phyloP scores from a whole-genome alignment of 1,140 invertebrate genomes.

The Sweltsa coloradensis region DNA sequence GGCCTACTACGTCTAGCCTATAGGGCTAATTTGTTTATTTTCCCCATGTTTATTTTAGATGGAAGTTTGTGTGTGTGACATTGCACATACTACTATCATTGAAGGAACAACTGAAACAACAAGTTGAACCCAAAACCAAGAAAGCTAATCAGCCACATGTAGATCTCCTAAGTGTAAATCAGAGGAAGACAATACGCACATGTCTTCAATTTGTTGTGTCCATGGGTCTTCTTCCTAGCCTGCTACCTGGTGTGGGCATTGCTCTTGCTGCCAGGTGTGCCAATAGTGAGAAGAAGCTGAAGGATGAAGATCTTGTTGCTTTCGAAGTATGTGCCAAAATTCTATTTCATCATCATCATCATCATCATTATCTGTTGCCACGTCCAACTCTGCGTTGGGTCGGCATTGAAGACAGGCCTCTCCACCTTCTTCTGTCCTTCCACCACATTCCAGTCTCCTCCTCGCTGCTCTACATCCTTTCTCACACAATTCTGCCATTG shows the following conservation, averaged over 20 bases:
- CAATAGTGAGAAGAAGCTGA: slow-evolving; percentile 14
- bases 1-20: no score
- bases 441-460: no score
- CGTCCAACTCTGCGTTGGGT: no score
- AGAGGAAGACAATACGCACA: slow-evolving; percentile 27
- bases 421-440: no score
- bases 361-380: no score
- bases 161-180: slow-evolving; percentile 27
- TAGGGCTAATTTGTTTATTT: background rate
- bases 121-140: background rate
- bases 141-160: background rate
- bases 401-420: no score
- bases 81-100: slow-evolving; percentile 13
- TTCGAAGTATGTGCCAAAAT: slow-evolving; percentile 12
- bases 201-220: slow-evolving; percentile 42
- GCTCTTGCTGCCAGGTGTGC: slow-evolving; percentile 31
- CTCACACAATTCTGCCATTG: no score
- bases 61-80: slow-evolving; percentile 11
- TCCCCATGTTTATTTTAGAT: slow-evolving; percentile 7
- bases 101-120: slow-evolving; percentile 7
- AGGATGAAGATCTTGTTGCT: slow-evolving; percentile 21
- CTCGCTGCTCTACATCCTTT: no score
- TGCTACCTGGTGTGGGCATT: slow-evolving; percentile 51
- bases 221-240: slow-evolving; percentile 47
- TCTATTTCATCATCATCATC: background rate